Base-by-base conservation (phyloP, 2,113 vertebrate genomes). In the Pontoporia blainvillei region DNA sequence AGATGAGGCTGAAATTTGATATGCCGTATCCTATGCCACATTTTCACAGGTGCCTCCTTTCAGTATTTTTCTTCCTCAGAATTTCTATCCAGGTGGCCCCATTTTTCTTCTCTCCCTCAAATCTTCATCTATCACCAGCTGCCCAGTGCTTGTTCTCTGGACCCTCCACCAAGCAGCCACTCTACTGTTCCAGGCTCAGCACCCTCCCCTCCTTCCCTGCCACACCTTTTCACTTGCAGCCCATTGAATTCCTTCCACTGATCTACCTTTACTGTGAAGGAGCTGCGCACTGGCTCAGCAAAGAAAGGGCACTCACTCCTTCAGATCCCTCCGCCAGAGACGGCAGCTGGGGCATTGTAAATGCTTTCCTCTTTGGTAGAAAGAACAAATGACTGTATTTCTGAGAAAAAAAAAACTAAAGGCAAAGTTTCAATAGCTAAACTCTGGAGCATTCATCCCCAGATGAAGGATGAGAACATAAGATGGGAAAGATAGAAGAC, bases 381-480 rank as follows among this genome's bases (percentile, higher is more conserved):
- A 79, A 66, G 11, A 72, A 57, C 31, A 64, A 62, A 46, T 82
- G 39, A 39, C 39, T 44, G 12, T 54, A 17, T 67, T 79, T 61
- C 71, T 86, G 41, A 64, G 57, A 86, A 75, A 61, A 61, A 86
- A 75, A 61, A 61, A 86, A 29, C 18, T 57, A 82, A 75, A 75
- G n/a, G 21, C 27, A 10, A 52, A 76, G 29, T 67, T 81, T 85
- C 25, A 78, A 1, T 31, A 49, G 8, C 41, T 62, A 52, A 73
- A 86, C 49, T 59, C 39, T 36, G 18, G 46, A 79, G 36, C 57
- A 23, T 69, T 31, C 14, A 3, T 39, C 12, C 4, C 21, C 39
- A 79, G 21, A 34, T 34, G 67, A 73, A 69, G 34, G 41, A 8
- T 54, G 49, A 75, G n/a, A 59, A 27, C 18, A 39, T 59, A 76